Conservation (phyloP, 2,797 vertebrate genomes). For the Liasis olivaceus region DNA sequence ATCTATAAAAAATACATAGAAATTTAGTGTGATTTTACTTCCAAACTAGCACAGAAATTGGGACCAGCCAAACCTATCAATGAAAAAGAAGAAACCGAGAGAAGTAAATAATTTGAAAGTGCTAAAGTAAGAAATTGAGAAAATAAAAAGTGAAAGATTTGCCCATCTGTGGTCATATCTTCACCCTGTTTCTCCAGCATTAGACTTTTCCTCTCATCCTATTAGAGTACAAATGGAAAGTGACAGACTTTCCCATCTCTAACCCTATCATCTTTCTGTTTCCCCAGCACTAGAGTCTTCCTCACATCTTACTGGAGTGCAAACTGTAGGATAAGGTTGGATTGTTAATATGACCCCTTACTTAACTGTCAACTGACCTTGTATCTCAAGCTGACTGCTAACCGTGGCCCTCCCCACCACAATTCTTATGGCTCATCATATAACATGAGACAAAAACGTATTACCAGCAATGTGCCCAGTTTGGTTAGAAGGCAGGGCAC, state of each 20-base stretch:
- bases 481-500: constrained; percentile 67
- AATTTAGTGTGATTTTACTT: not conserved
- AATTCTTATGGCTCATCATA: not conserved
- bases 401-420: not conserved
- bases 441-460: constrained; percentile 25
- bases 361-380: constrained; percentile 57
- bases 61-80: not conserved
- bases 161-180: not conserved
- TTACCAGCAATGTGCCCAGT: constrained; percentile 52
- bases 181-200: not conserved
- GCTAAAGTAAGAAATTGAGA: not conserved
- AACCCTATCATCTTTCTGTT: not conserved
- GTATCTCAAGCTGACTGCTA: constrained; percentile 37
- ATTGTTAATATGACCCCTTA: constrained; percentile 51
- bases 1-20: not conserved
- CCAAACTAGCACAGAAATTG: not conserved
- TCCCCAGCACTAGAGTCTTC: not conserved
- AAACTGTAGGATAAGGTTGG: not conserved
- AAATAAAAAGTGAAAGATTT: not conserved
- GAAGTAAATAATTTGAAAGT: not conserved
- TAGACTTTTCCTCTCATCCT: not conserved
- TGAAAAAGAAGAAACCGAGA: not conserved
- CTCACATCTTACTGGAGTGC: not conserved
- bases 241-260: not conserved
- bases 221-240: not conserved